These are phyloP conservation scores for Speoplatyrhinus poulsoni DNA, from an alignment of 2,113 vertebrate species.

Conservation along the genomic window DNA sequence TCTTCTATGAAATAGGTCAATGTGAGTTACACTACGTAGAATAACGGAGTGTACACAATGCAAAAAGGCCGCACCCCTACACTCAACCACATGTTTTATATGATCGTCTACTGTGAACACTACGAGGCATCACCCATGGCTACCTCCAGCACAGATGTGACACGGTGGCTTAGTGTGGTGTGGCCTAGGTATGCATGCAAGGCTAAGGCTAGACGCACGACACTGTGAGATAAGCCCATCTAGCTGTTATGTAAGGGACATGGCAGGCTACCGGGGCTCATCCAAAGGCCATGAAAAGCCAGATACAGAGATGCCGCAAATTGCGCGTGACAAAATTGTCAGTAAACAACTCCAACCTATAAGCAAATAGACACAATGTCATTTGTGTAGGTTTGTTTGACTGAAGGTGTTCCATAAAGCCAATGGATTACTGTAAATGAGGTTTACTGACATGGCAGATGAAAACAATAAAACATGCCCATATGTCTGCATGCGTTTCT, in stretches of 20 bases:
- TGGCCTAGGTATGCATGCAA: conserved; percentile 22
- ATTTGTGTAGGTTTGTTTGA: background rate
- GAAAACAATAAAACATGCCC: background rate
- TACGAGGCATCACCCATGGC: background rate
- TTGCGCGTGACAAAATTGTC: conserved; percentile 10
- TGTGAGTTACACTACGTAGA: too few species aligned
- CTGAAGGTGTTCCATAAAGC: background rate
- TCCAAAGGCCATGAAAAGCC: conserved; percentile 21
- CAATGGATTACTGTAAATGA: background rate
- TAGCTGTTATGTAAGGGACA: conserved; percentile 29
- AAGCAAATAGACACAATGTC: background rate
- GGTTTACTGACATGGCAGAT: background rate
- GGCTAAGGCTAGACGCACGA: conserved; percentile 4
- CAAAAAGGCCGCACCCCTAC: background rate
- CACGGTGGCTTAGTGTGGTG: conserved; percentile 7
- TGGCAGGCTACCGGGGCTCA: conserved; percentile 7
- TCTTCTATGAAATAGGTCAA: background rate
- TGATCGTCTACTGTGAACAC: background rate
- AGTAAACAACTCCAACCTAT: conserved; percentile 20
- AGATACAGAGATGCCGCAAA: conserved; percentile 14
- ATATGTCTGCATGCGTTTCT: background rate
- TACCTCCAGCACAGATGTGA: background rate
- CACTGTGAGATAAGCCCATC: conserved; percentile 2
- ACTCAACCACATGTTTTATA: background rate
- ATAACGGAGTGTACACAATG: too few species aligned